phyloP scores from a whole-genome alignment of 1,140 invertebrate species.

The Linepithema humile region DNA sequence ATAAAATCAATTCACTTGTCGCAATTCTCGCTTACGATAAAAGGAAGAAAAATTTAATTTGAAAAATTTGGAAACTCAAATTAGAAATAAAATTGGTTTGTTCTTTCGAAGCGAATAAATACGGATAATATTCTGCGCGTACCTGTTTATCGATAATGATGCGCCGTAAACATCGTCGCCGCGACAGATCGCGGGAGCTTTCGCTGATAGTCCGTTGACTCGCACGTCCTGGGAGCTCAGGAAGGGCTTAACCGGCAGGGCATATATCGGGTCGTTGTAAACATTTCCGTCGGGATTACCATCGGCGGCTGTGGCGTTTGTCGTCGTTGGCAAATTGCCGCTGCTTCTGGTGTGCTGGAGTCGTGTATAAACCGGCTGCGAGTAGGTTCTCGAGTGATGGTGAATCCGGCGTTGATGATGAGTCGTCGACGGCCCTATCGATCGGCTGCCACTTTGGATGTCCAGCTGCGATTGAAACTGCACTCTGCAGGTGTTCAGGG shows the following conservation, averaged over 20 bases:
- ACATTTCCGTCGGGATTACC: slow-evolving; percentile 63
- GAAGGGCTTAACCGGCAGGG: slow-evolving; percentile 82
- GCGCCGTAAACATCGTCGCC: slow-evolving; percentile 53
- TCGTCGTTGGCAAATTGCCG: slow-evolving; percentile 67
- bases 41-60: not conserved
- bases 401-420: slow-evolving; percentile 52
- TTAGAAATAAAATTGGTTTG: not conserved
- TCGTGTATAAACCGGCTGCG: slow-evolving; percentile 69
- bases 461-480: slow-evolving; percentile 79
- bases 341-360: slow-evolving; percentile 73
- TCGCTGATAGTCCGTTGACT: slow-evolving; percentile 73
- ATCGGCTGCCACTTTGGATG: slow-evolving; percentile 64
- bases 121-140: not conserved
- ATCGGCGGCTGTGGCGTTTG: slow-evolving; percentile 34
- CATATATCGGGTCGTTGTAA: slow-evolving; percentile 81
- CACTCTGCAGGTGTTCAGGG: slow-evolving; percentile 58
- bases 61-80: not conserved
- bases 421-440: slow-evolving; percentile 23
- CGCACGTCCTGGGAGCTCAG: slow-evolving; percentile 82
- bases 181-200: slow-evolving; percentile 36
- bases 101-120: not conserved
- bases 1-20: not conserved
- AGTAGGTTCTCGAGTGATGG: slow-evolving; percentile 69
- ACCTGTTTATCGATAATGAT: slow-evolving; percentile 42
- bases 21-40: not conserved